Evolutionary conservation across 2,888 invertebrate species (phyloP).

Genomic region (Magallana nippona): DNA sequence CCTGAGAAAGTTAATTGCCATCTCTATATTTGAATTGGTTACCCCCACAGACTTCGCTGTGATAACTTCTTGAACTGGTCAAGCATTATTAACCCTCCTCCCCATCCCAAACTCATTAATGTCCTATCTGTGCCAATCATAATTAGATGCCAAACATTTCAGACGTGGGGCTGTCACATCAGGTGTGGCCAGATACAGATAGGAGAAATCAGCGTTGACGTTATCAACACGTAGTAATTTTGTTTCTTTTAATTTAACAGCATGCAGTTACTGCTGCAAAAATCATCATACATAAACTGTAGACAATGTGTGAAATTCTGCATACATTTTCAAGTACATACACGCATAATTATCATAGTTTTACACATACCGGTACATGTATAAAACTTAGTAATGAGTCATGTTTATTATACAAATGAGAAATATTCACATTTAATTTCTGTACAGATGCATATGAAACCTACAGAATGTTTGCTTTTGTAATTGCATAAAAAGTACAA

Average conservation of each 20-base stretch:
- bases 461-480: too few species aligned
- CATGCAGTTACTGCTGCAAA: neutral
- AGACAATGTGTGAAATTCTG: too few species aligned
- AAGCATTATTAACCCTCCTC: neutral
- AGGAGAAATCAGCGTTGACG: neutral
- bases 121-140: neutral
- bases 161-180: neutral
- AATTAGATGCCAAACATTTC: conserved; percentile 18
- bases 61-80: neutral
- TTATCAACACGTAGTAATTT: neutral
- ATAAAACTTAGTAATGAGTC: too few species aligned
- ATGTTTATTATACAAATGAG: too few species aligned
- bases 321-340: too few species aligned
- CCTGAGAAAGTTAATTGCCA: too few species aligned
- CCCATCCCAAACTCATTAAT: neutral
- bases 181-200: neutral
- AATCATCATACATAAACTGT: too few species aligned
- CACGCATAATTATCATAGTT: too few species aligned
- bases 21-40: neutral
- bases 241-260: neutral
- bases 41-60: neutral
- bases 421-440: too few species aligned
- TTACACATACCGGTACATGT: too few species aligned
- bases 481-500: too few species aligned
- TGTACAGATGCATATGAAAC: too few species aligned